Evolutionary conservation across 2,797 vertebrate genomes (phyloP).

Genomic region (Lagorchestes hirsutus): DNA sequence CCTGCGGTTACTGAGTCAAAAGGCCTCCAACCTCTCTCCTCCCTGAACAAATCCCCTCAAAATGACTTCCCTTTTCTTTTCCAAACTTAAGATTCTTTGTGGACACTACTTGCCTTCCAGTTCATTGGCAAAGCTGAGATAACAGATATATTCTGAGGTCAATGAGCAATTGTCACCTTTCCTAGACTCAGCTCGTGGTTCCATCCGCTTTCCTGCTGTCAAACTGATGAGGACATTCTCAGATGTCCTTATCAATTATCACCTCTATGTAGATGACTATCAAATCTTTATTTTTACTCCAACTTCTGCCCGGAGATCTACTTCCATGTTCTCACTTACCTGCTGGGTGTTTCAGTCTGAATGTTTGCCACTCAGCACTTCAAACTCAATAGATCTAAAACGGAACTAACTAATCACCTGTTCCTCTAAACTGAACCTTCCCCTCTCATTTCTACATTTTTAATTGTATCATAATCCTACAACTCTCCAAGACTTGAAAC

Average conservation of each 20-base stretch:
- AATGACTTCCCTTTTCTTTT: background rate
- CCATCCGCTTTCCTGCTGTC: background rate
- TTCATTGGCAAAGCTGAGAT: background rate
- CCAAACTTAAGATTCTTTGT: background rate
- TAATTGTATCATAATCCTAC: background rate
- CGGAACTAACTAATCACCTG: background rate
- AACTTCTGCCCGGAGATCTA: background rate
- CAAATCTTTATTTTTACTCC: background rate
- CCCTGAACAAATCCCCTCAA: background rate
- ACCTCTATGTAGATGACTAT: conserved; percentile 2
- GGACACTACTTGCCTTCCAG: background rate
- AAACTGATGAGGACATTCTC: background rate
- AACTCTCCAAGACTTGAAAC: background rate
- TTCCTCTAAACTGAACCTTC: background rate
- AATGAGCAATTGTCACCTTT: background rate
- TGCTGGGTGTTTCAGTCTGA: background rate
- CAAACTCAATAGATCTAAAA: background rate
- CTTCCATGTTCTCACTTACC: background rate
- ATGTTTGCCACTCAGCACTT: background rate
- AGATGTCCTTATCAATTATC: background rate
- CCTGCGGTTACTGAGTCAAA: background rate
- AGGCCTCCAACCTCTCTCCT: background rate
- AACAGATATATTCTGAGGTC: background rate
- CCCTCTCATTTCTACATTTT: background rate
- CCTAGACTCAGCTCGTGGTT: background rate